Evolutionary conservation across 2,797 vertebrate genomes (phyloP).

Genomic region (Orientallactaga sibirica): DNA sequence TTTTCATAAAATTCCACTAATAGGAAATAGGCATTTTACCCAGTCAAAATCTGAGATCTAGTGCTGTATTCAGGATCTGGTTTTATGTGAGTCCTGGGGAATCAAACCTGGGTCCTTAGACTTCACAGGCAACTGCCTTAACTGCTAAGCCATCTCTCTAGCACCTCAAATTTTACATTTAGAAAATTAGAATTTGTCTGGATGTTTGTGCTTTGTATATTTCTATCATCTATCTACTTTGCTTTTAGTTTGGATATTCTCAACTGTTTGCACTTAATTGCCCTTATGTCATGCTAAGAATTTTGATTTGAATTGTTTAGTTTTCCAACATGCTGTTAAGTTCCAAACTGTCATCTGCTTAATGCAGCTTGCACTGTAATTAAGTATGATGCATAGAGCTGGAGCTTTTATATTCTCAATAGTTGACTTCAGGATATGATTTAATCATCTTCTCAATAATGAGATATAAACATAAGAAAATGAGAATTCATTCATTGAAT

Average conservation of each 20-base stretch:
- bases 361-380: not conserved
- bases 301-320: not conserved
- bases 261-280: not conserved
- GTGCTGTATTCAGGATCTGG: not conserved
- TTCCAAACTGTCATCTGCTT: not conserved
- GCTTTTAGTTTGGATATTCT: not conserved
- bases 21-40: not conserved
- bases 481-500: not conserved
- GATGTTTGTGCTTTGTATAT: too few species aligned
- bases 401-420: not conserved
- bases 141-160: too few species aligned
- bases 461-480: constrained; percentile 15
- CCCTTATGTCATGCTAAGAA: not conserved
- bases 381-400: not conserved
- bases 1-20: not conserved
- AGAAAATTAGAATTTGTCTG: too few species aligned
- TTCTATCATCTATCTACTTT: not conserved
- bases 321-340: not conserved
- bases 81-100: too few species aligned
- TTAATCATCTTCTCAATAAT: not conserved
- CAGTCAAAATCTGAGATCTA: not conserved
- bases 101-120: too few species aligned
- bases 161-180: not conserved
- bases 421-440: not conserved
- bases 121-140: too few species aligned